Conservation (phyloP, 2,797 vertebrate species). For the Urocyon cinereoargenteus region DNA sequence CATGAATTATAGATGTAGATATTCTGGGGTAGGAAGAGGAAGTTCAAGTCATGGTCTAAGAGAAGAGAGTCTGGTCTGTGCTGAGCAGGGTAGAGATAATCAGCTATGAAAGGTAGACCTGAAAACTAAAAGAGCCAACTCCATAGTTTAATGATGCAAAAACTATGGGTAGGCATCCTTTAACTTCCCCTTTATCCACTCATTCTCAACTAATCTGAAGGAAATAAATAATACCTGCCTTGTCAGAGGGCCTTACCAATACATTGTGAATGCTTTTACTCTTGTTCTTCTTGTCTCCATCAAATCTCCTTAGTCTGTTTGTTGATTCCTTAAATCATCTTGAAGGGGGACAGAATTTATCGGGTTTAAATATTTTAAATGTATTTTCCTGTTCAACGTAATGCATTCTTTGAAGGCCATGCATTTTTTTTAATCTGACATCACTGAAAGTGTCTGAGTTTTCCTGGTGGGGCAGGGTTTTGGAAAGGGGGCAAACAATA, state of each 20-base stretch:
- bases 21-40: background rate
- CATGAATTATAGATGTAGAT: background rate
- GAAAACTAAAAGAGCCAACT: background rate
- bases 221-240: background rate
- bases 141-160: background rate
- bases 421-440: background rate
- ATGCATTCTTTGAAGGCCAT: background rate
- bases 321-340: background rate
- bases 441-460: background rate
- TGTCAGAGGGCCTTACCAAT: background rate
- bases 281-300: background rate
- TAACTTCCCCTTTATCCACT: background rate
- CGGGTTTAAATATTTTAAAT: slow-evolving; percentile 12
- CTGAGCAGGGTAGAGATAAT: background rate
- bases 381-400: background rate
- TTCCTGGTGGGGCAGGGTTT: background rate
- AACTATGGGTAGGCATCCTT: background rate
- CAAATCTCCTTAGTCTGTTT: background rate
- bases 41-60: background rate
- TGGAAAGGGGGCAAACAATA: background rate
- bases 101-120: background rate
- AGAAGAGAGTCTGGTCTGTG: background rate
- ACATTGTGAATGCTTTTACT: background rate
- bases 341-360: background rate
- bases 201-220: background rate